Percentiles rank a stretch among this genome's conserved stretches.
These are phyloP conservation scores for Polia nebulosa DNA, from an alignment of 2,888 invertebrate species.

Conservation along the genomic window DNA sequence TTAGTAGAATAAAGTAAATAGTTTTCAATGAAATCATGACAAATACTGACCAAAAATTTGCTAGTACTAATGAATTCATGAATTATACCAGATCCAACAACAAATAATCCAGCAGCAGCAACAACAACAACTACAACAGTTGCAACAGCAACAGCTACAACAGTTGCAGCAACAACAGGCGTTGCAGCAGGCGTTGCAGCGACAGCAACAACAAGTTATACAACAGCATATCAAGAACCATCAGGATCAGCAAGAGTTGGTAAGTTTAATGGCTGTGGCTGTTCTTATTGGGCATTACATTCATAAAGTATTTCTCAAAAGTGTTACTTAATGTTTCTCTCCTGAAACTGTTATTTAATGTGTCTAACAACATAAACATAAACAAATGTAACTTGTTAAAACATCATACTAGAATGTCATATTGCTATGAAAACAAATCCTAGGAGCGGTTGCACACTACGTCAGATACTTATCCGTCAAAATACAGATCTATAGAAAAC, in stretches of 20 bases:
- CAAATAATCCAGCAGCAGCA: constrained; percentile 87
- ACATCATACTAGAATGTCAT: neutral
- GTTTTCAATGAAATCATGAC: neutral
- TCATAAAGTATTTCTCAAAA: neutral
- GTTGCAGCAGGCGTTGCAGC: constrained; percentile 82
- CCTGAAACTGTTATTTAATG: too few species aligned
- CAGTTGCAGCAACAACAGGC: constrained; percentile 81
- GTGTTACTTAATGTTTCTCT: too few species aligned
- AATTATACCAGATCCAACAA: constrained; percentile 80
- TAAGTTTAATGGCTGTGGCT: constrained; percentile 57
- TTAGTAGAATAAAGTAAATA: neutral
- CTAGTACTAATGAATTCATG: neutral
- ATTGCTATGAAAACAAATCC: constrained; percentile 7
- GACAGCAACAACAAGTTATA: constrained; percentile 89
- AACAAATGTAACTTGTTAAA: neutral
- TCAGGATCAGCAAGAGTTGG: constrained; percentile 89
- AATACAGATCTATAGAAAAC: too few species aligned
- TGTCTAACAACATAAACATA: too few species aligned
- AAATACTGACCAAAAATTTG: neutral
- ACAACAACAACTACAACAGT: constrained; percentile 78
- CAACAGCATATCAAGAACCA: constrained; percentile 92
- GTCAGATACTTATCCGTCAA: too few species aligned
- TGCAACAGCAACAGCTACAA: constrained; percentile 78
- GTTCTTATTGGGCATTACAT: neutral
- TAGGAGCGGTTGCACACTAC: too few species aligned